phyloP scores from a whole-genome alignment of 2,888 invertebrate species.

The Mesorhabditis spiculigera region DNA sequence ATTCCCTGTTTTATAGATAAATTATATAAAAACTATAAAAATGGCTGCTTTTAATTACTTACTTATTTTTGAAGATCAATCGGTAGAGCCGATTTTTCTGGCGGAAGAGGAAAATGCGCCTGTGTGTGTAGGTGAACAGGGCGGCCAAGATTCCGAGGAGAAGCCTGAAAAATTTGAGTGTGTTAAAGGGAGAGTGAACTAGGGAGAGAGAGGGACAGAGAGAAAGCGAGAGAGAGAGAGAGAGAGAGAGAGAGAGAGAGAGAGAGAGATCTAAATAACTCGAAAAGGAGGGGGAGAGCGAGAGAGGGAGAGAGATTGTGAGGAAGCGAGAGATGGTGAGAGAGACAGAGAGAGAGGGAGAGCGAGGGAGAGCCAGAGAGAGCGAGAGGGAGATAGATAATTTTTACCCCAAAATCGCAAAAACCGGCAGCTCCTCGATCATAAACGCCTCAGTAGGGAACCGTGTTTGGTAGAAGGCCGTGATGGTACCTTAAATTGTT shows the following conservation, averaged over 20 bases:
- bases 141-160: constrained; percentile 34
- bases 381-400: neutral
- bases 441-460: constrained; percentile 78
- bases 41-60: neutral
- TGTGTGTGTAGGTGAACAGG: constrained; percentile 35
- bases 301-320: neutral
- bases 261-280: too few relatives aligned
- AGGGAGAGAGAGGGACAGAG: too few relatives aligned
- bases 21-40: neutral
- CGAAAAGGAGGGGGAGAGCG: too few relatives aligned
- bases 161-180: constrained; percentile 20
- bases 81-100: constrained; percentile 28
- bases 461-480: constrained; percentile 75
- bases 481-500: constrained; percentile 74
- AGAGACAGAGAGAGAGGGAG: constrained; percentile 2
- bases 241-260: too few relatives aligned
- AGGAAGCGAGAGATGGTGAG: too few relatives aligned
- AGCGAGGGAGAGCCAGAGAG: neutral
- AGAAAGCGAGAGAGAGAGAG: neutral
- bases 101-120: constrained; percentile 33
- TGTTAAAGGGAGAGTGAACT: neutral
- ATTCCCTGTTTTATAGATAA: neutral
- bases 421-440: constrained; percentile 88
- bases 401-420: constrained; percentile 79
- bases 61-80: constrained; percentile 39